Percentiles rank a stretch among this genome's conserved stretches.
Conservation (phyloP, 2,888 invertebrate genomes). For the Ypsolopha sequella region DNA sequence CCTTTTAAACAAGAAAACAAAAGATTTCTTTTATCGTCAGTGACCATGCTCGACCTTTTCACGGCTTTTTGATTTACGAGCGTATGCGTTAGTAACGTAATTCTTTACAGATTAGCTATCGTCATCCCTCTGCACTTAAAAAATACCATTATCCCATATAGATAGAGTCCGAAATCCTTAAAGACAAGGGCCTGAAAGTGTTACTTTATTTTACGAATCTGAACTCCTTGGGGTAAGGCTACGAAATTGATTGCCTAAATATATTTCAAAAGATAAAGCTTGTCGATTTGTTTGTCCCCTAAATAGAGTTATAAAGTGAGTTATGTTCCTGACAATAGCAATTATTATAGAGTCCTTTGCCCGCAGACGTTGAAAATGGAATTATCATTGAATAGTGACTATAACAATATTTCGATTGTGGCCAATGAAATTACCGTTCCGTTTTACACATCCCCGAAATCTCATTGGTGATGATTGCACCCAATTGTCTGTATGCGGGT, state of each 20-base stretch:
- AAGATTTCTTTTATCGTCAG: conserved; percentile 11
- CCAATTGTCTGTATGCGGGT: conserved; percentile 66
- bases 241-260: background rate
- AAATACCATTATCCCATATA: background rate
- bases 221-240: background rate
- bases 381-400: conserved; percentile 62
- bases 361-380: conserved; percentile 45
- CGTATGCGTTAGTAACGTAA: conserved; percentile 23
- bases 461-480: conserved; percentile 66
- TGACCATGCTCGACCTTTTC: conserved; percentile 35
- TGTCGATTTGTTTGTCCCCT: conserved; percentile 3
- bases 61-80: conserved; percentile 57
- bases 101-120: conserved; percentile 50
- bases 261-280: conserved; percentile 1
- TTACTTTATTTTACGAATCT: background rate
- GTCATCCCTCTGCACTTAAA: conserved; percentile 7
- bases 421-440: conserved; percentile 62
- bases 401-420: conserved; percentile 60
- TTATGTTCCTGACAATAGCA: conserved; percentile 12
- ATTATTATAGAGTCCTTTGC: conserved; percentile 30
- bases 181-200: background rate
- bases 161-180: background rate
- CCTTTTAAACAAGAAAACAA: conserved; percentile 4
- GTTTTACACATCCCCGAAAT: conserved; percentile 36
- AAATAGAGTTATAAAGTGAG: conserved; percentile 4